These are phyloP conservation scores for Prorops nasuta DNA, from an alignment of 1,140 invertebrate genomes.

Conservation along the genomic window DNA sequence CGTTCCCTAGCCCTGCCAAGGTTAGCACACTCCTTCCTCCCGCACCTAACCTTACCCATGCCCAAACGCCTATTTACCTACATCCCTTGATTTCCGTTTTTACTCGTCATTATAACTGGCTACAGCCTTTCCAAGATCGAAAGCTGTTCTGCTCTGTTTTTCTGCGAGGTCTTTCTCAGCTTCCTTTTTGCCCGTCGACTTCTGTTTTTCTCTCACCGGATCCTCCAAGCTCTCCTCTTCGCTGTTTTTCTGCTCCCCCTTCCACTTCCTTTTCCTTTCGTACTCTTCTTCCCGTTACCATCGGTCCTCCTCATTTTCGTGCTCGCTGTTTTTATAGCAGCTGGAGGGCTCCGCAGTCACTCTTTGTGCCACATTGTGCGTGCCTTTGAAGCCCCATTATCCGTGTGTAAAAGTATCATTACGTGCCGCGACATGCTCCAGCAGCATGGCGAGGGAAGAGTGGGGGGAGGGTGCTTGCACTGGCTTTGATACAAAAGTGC, in stretches of 20 bases:
- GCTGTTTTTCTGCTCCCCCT: not conserved
- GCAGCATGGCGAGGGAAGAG: conserved; percentile 4
- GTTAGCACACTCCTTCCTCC: no score
- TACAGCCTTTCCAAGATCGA: no score
- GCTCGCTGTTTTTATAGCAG: conserved; percentile 26
- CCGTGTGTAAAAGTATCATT: conserved; percentile 38
- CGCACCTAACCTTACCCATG: no score
- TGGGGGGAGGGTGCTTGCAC: not conserved
- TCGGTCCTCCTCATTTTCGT: conserved; percentile 12
- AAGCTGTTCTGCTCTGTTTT: not conserved
- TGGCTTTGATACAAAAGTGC: not conserved
- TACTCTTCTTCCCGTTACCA: no score
- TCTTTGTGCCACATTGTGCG: conserved; percentile 33
- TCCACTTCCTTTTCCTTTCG: not conserved
- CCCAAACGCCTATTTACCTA: no score
- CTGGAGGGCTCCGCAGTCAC: conserved; percentile 23
- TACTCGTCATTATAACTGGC: no score
- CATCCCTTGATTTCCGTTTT: no score
- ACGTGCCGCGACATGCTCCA: conserved; percentile 16
- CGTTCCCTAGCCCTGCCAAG: no score
- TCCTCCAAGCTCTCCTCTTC: not conserved
- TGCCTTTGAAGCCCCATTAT: conserved; percentile 34
- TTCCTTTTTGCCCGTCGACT: not conserved
- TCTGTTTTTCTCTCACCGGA: conserved; percentile 1
- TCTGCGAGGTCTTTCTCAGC: no score